A percentile compares a stretch with the other conserved stretches of the same genome.
phyloP scores from a whole-genome alignment of 1,140 invertebrate genomes.

The Ephestia elutella region DNA sequence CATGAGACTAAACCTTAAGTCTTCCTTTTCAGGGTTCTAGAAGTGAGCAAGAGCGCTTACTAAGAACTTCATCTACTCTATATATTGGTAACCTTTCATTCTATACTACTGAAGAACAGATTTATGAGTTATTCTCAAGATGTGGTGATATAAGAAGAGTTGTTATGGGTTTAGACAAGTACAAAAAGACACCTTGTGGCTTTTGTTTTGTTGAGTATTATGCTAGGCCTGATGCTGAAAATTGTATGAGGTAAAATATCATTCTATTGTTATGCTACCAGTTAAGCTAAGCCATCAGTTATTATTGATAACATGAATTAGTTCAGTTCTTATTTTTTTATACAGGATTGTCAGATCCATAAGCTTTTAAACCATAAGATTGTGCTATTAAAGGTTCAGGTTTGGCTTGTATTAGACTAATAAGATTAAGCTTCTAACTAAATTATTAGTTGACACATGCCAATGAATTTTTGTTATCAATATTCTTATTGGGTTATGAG shows the following conservation, averaged over 20 bases:
- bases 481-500: neutral
- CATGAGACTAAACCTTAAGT: too few species aligned
- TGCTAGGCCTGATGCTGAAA: constrained; percentile 89
- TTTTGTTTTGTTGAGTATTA: constrained; percentile 99
- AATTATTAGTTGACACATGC: too few species aligned
- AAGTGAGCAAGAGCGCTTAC: constrained; percentile 90
- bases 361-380: too few species aligned
- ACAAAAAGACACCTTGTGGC: constrained; percentile 98
- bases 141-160: constrained; percentile 97
- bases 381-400: too few species aligned
- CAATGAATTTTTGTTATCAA: neutral
- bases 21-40: constrained; percentile 86
- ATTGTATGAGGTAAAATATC: constrained; percentile 85
- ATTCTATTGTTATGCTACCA: too few species aligned
- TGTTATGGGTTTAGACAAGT: constrained; percentile 98
- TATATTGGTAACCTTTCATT: constrained; percentile 99
- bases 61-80: constrained; percentile 86
- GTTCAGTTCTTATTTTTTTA: too few species aligned
- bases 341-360: too few species aligned
- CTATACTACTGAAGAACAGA: constrained; percentile 99
- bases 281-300: too few species aligned
- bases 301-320: too few species aligned
- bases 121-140: constrained; percentile 96
- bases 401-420: too few species aligned
- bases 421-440: too few species aligned